Evolutionary conservation across 2,888 invertebrate genomes (phyloP).

Genomic region (Trachelus iudaicus): DNA sequence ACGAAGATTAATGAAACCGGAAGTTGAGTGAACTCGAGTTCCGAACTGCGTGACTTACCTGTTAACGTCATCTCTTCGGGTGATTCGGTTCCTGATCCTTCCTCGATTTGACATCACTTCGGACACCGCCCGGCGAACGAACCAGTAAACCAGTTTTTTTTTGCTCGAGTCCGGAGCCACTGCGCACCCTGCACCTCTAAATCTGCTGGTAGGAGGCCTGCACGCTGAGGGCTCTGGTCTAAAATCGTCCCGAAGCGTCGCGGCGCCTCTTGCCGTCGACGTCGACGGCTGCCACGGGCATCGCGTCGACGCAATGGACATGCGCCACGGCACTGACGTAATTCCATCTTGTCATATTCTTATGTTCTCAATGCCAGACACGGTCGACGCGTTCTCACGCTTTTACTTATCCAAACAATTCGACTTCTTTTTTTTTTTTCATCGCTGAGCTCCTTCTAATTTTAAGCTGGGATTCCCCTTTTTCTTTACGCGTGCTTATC

Average conservation of each 20-base stretch:
- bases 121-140: constrained; percentile 18
- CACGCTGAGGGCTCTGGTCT: constrained; percentile 55
- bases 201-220: constrained; percentile 53
- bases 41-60: constrained; percentile 44
- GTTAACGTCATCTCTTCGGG: constrained; percentile 59
- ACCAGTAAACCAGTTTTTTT: constrained; percentile 6
- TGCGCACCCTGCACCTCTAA: constrained; percentile 51
- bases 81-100: constrained; percentile 41
- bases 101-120: constrained; percentile 53
- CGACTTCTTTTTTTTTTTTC: background rate
- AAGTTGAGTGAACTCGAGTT: background rate
- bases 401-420: constrained; percentile 19
- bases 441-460: background rate
- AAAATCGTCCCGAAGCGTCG: constrained; percentile 54
- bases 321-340: constrained; percentile 43
- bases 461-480: background rate
- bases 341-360: constrained; percentile 17
- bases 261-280: constrained; percentile 24
- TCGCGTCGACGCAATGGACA: constrained; percentile 33
- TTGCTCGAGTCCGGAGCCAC: constrained; percentile 19
- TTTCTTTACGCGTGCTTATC: background rate
- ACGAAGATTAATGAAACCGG: background rate
- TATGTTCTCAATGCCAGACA: constrained; percentile 12
- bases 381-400: constrained; percentile 1
- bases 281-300: background rate